Evolutionary conservation across 2,797 vertebrate species (phyloP).

Genomic region (Catamblyrhynchus diadema): DNA sequence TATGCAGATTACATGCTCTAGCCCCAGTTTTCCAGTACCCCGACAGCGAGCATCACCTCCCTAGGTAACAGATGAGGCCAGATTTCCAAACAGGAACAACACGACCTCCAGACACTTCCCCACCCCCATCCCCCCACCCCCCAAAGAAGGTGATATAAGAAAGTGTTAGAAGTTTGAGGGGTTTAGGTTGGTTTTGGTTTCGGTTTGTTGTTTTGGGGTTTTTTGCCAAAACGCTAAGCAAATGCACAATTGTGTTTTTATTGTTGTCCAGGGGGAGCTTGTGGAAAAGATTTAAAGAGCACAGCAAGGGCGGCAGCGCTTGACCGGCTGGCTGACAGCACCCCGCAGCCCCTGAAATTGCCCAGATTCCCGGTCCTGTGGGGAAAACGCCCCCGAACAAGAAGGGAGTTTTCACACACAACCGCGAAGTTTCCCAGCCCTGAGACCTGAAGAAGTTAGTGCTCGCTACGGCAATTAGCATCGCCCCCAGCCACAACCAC

Average conservation of each 20-base stretch:
- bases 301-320: neutral
- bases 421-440: neutral
- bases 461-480: neutral
- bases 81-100: neutral
- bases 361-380: neutral
- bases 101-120: neutral
- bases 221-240: neutral
- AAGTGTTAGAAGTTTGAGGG: neutral
- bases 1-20: neutral
- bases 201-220: neutral
- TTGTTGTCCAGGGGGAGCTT: slow-evolving; percentile 14
- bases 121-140: too few species aligned
- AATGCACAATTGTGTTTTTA: neutral
- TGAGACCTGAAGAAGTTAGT: neutral
- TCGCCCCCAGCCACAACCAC: neutral
- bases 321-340: neutral
- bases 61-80: neutral
- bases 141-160: neutral
- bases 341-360: neutral
- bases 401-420: neutral
- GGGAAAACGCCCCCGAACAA: neutral
- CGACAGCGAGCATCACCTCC: neutral
- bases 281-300: slow-evolving; percentile 27
- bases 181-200: neutral
- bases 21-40: neutral